phyloP scores from a whole-genome alignment of 1,140 invertebrate species.

The Drosophila baimaii region DNA sequence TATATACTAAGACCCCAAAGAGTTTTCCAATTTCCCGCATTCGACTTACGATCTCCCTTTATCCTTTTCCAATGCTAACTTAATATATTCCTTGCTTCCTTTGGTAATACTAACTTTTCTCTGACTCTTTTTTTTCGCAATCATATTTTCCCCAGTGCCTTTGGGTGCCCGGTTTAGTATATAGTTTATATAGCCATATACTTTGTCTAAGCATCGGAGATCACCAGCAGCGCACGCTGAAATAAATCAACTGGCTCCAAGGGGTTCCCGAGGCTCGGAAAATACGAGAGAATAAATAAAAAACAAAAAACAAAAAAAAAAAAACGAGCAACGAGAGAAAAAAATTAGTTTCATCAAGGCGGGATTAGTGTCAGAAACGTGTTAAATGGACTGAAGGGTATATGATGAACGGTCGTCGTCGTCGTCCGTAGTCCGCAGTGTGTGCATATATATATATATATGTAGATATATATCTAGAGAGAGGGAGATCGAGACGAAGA shows the following conservation, averaged over 20 bases:
- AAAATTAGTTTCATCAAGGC: constrained; percentile 84
- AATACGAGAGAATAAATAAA: constrained; percentile 10
- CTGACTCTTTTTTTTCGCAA: not conserved
- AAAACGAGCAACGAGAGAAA: constrained; percentile 53
- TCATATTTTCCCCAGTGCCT: constrained; percentile 21
- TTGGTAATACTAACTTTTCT: not conserved
- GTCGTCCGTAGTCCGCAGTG: constrained; percentile 50
- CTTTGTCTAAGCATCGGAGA: constrained; percentile 74
- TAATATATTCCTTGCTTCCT: no score
- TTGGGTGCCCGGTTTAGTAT: constrained; percentile 40
- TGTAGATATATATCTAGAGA: not conserved
- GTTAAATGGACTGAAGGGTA: constrained; percentile 84
- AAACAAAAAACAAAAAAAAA: constrained; percentile 6
- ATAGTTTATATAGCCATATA: constrained; percentile 60
- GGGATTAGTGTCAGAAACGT: constrained; percentile 84
- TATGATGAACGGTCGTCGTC: constrained; percentile 81
- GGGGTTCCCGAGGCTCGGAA: constrained; percentile 59
- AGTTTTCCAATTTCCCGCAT: no score
- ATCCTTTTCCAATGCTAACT: no score
- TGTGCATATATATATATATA: not conserved
- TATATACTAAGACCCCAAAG: no score
- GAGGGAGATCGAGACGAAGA: constrained; percentile 12
- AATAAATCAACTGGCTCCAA: constrained; percentile 81
- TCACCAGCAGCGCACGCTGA: constrained; percentile 80
- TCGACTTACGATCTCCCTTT: no score